Evolutionary conservation across 2,888 invertebrate species (phyloP).

Genomic region (Willowsia nigromaculata): DNA sequence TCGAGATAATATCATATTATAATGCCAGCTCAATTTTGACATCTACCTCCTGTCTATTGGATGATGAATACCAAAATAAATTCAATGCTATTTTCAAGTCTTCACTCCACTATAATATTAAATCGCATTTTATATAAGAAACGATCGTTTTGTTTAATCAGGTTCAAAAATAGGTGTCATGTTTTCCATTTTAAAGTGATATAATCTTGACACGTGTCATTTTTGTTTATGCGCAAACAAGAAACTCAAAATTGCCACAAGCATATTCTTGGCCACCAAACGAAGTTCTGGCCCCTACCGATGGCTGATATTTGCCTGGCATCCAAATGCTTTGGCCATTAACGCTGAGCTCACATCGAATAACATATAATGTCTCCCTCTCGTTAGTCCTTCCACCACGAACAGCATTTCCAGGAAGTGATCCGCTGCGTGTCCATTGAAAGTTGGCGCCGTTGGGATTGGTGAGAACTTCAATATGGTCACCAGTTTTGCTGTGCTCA

Average conservation of each 20-base stretch:
- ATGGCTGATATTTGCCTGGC: constrained; percentile 76
- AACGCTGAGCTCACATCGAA: constrained; percentile 68
- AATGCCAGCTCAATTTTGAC: no score
- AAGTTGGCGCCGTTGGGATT: constrained; percentile 71
- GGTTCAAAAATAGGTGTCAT: no score
- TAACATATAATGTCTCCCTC: constrained; percentile 75
- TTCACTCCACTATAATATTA: no score
- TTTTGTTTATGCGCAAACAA: constrained; percentile 36
- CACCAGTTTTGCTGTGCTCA: constrained; percentile 67
- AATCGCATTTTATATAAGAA: no score
- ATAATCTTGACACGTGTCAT: constrained; percentile 7
- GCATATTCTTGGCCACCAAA: constrained; percentile 57
- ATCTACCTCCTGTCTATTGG: no score
- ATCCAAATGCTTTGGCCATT: constrained; percentile 59
- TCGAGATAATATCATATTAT: no score
- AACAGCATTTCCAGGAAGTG: constrained; percentile 73
- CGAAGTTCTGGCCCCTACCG: constrained; percentile 67
- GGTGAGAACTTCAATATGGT: constrained; percentile 74
- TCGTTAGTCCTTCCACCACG: constrained; percentile 75
- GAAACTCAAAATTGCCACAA: constrained; percentile 61
- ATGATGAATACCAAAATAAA: no score
- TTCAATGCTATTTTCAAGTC: no score
- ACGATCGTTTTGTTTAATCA: no score
- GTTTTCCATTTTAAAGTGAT: not conserved
- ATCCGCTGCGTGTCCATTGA: constrained; percentile 62